These are phyloP conservation scores for Glandiceps talaboti DNA, from an alignment of 53 echinoderm and acorn worm genomes.

Conservation along the genomic window DNA sequence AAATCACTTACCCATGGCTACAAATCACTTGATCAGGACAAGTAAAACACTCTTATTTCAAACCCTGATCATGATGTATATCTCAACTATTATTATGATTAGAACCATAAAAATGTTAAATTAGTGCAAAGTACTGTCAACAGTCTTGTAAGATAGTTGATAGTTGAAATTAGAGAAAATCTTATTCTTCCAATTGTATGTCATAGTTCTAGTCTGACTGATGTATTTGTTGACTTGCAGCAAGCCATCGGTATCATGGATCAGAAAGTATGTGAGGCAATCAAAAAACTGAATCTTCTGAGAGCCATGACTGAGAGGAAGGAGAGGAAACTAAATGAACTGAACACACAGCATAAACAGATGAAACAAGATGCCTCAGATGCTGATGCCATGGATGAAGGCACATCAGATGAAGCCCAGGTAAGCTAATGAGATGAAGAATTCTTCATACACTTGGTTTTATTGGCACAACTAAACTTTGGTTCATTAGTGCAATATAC, in stretches of 20 bases:
- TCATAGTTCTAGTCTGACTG: too few relatives aligned
- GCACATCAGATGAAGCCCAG: constrained; percentile 91
- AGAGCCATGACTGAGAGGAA: constrained; percentile 58
- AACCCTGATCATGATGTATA: too few relatives aligned
- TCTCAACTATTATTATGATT: too few relatives aligned
- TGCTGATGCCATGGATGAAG: constrained; percentile 74
- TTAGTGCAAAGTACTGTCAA: neutral
- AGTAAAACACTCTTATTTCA: too few relatives aligned
- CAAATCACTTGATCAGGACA: too few relatives aligned
- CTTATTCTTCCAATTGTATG: too few relatives aligned
- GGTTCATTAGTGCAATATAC: too few relatives aligned
- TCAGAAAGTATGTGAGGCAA: constrained; percentile 96
- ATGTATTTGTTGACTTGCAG: constrained; percentile 13
- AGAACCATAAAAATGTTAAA: too few relatives aligned
- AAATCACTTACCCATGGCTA: too few relatives aligned
- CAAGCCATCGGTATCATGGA: constrained; percentile 89
- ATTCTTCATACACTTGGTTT: too few relatives aligned
- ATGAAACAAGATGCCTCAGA: constrained; percentile 92
- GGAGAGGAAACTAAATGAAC: constrained; percentile 58
- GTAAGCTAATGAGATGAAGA: too few relatives aligned
- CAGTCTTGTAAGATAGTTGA: neutral
- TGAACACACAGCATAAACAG: constrained; percentile 61
- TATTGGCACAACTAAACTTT: too few relatives aligned
- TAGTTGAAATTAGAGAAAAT: neutral
- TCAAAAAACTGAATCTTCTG: constrained; percentile 67